Evolutionary conservation across 2,888 invertebrate genomes (phyloP).

Genomic region (Stenotaenia linearis): DNA sequence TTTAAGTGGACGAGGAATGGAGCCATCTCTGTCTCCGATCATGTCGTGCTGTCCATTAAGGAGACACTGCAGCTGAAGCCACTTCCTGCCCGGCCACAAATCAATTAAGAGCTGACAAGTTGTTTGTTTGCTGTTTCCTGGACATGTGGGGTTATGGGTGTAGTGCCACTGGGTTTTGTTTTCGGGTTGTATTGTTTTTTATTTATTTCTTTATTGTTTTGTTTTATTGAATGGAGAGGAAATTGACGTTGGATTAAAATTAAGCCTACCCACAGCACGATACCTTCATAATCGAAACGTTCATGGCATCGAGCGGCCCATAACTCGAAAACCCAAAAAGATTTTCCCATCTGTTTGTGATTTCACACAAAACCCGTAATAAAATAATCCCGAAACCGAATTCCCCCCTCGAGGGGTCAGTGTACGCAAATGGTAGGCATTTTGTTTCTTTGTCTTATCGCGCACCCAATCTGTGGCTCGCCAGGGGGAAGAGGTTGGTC

Average conservation of each 20-base stretch:
- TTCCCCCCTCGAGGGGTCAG: not conserved
- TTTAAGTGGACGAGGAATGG: not conserved
- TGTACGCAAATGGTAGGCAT: not conserved
- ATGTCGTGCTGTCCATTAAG: slow-evolving; percentile 18
- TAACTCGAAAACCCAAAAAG: too few relatives aligned
- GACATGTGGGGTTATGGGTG: not conserved
- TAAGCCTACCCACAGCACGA: too few relatives aligned
- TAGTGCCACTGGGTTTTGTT: not conserved
- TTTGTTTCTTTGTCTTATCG: not conserved
- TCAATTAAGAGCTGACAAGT: slow-evolving; percentile 29
- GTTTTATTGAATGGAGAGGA: too few relatives aligned
- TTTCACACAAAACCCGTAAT: not conserved
- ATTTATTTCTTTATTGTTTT: not conserved
- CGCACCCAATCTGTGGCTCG: not conserved
- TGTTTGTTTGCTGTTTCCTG: slow-evolving; percentile 30
- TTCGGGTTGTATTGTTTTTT: not conserved
- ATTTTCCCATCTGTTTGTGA: too few relatives aligned
- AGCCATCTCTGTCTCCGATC: slow-evolving; percentile 19
- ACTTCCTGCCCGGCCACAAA: slow-evolving; percentile 29
- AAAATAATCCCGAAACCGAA: not conserved
- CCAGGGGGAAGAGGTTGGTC: not conserved
- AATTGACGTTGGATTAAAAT: too few relatives aligned
- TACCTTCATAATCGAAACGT: too few relatives aligned
- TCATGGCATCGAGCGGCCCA: too few relatives aligned
- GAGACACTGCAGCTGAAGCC: not conserved